These are phyloP conservation scores for Colletes collaris DNA, from an alignment of 2,888 invertebrate species.

Conservation along the genomic window DNA sequence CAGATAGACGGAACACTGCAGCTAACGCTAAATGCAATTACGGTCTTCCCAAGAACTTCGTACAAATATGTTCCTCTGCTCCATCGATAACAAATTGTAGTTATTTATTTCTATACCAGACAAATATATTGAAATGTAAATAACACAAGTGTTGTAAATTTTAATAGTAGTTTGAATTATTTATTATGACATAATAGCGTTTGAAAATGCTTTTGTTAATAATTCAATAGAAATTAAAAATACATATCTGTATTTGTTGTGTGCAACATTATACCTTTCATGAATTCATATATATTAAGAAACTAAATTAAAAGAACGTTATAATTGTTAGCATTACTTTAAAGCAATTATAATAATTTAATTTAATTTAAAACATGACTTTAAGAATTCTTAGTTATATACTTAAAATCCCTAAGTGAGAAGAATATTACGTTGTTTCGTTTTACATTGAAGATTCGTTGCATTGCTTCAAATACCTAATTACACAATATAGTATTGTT, in stretches of 20 bases:
- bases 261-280: neutral
- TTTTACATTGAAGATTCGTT: neutral
- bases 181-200: neutral
- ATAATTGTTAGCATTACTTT: neutral
- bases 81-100: slow-evolving; percentile 34
- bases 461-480: neutral
- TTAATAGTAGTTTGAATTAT: neutral
- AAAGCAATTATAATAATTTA: neutral
- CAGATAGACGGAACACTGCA: slow-evolving; percentile 41
- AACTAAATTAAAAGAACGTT: no score
- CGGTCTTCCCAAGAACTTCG: slow-evolving; percentile 53
- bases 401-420: slow-evolving; percentile 19
- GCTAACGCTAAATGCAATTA: slow-evolving; percentile 33
- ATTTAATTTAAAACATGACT: neutral
- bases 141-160: neutral
- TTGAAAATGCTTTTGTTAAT: neutral
- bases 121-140: neutral
- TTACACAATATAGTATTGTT: neutral
- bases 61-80: neutral
- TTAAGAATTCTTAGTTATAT: neutral
- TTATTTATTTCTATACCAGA: neutral
- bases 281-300: neutral
- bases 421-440: neutral
- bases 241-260: neutral
- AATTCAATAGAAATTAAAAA: neutral